A percentile compares a stretch with the other conserved stretches of the same genome.
Conservation (phyloP, 2,113 vertebrate species). For the Phyllostomus hastatus region DNA sequence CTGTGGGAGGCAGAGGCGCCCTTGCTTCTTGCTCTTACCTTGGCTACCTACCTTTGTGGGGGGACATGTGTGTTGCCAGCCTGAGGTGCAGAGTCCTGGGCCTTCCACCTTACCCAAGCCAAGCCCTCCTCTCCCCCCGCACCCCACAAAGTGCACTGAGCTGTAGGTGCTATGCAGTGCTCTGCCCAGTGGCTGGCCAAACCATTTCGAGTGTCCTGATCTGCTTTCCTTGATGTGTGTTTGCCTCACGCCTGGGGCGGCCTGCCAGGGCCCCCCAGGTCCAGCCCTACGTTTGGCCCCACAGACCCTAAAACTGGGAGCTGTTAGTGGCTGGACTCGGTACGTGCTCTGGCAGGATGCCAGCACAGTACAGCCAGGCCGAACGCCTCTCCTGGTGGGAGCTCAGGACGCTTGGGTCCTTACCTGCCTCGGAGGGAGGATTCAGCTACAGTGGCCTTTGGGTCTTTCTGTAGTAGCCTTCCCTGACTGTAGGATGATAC, state of each 20-base stretch:
- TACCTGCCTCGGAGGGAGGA: neutral
- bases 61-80: neutral
- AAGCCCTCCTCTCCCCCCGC: no score
- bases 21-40: neutral
- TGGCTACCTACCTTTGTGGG: neutral
- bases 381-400: neutral
- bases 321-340: neutral
- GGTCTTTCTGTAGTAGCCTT: neutral
- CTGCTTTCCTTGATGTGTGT: neutral
- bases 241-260: neutral
- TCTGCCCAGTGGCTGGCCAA: neutral
- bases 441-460: neutral
- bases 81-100: neutral
- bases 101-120: rapidly evolving
- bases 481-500: neutral
- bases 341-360: neutral
- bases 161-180: rapidly evolving
- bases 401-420: neutral
- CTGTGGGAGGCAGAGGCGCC: neutral
- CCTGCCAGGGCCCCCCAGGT: neutral
- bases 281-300: neutral
- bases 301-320: neutral
- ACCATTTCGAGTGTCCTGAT: neutral
- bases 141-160: neutral
- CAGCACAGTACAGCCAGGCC: rapidly evolving